Base-by-base conservation (phyloP, 53 echinoderm and acorn worm species). In the Mesocentrotus franciscanus region DNA sequence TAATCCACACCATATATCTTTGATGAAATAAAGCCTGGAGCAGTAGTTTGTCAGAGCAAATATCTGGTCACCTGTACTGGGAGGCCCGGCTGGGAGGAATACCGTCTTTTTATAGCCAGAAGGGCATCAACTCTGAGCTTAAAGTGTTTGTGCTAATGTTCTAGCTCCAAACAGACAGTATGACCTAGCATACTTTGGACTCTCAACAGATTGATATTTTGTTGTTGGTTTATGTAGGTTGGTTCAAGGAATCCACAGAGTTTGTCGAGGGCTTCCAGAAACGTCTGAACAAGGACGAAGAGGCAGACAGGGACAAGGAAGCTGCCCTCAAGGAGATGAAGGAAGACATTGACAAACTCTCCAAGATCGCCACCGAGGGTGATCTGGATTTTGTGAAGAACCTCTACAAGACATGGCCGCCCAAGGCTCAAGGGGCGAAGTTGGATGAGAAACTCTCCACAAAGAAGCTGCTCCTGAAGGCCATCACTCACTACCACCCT, bases 371-470 rank as follows among this genome's bases (percentile, higher is more conserved):
- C 57, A 33, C n/a, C 7, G 74, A 71, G 3, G 36, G 18, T 13
- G 59, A 61, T 24, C 61, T 71, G 8, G 95, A 95, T 22, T 95
- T 90, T 22, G 29, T 95, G 42, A 39, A 95, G 75, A 35, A 90
- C 10, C 56, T 95, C 61, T 95, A 95, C 78, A 20, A 90, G 55
- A 90, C 72, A 16, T 90, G 90, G 90, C 95, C 95, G 10, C 95
- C 95, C 34, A 95, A 95, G 90, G 75, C 57, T 22, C 74, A 74
- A 36, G 75, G 90, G 5, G 76, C 90, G 2, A 90, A 90, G 72
- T 10, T 95, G 13, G 39, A 90, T 13, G 75, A 90, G 56, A 90
- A 75, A 2, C 90, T 74, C 4, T 15, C 57, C 1, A 34, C 71
- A 0, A 95, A 90, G 90, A 95, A 95, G 90, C 49, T 90, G 55